A percentile compares a stretch with the other conserved stretches of the same genome.
Evolutionary conservation across 1,140 invertebrate species (phyloP).

Genomic region (Drosophila ironensis): DNA sequence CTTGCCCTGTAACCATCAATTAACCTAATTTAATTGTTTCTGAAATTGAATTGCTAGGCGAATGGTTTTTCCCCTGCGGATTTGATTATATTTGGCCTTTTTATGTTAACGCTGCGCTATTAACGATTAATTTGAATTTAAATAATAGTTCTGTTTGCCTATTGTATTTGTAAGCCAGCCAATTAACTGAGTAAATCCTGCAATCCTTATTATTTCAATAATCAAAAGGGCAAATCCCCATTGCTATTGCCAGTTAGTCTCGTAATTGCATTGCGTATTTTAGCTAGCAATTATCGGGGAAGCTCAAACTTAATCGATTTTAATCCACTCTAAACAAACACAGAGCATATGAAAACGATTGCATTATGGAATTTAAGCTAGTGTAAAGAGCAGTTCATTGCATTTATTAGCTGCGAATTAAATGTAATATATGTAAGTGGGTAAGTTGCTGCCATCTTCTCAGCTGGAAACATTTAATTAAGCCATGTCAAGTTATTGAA

Average conservation of each 20-base stretch:
- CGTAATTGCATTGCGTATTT: slow-evolving; percentile 28
- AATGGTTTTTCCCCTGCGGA: too few relatives aligned
- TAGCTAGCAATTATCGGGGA: slow-evolving; percentile 21
- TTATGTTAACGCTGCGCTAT: too few relatives aligned
- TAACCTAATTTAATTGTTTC: slow-evolving; percentile 28
- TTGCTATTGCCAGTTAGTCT: slow-evolving; percentile 3
- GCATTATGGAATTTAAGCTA: slow-evolving; percentile 18
- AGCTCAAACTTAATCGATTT: slow-evolving; percentile 3
- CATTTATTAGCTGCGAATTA: slow-evolving; percentile 7
- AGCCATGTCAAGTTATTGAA: slow-evolving; percentile 6
- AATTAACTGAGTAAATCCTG: neutral
- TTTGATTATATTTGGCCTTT: too few relatives aligned
- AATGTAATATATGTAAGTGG: too few relatives aligned
- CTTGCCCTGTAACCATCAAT: slow-evolving; percentile 43
- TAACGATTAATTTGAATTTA: too few relatives aligned
- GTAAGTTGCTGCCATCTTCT: too few relatives aligned
- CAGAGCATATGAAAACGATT: slow-evolving; percentile 20
- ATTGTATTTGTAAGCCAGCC: neutral
- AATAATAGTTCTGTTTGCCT: neutral
- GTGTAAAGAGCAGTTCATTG: slow-evolving; percentile 22
- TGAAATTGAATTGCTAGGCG: too few relatives aligned
- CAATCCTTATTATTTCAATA: slow-evolving; percentile 9
- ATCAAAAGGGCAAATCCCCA: neutral
- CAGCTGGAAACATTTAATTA: slow-evolving; percentile 35
- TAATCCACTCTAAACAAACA: slow-evolving; percentile 12